Base-by-base conservation (phyloP, 2,888 invertebrate genomes). In the Candidula unifasciata region DNA sequence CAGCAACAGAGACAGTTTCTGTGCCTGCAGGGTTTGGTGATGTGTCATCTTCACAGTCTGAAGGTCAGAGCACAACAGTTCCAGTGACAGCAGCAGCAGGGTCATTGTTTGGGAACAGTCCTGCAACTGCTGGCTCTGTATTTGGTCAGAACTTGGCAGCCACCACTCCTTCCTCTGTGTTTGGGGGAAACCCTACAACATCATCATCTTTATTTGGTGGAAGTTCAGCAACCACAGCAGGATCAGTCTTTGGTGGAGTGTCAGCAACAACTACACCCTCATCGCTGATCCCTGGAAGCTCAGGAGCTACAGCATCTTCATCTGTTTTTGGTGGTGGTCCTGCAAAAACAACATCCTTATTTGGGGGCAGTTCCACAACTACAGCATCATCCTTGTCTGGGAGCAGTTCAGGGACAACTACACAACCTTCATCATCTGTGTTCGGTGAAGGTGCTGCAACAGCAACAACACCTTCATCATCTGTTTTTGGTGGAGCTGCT, bases 381-480 rank as follows among this genome's bases (percentile, higher is more conserved):
- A 82, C 71, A 27, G 60, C 80, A 64, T 57, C 54, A 66, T 27
- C 52, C 30, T n/a, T 82, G 18, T 82, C 80, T 84, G 86, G 85
- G 18, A 68, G 80, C 60, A 79, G 85, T 74, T 30, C 86, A 35
- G 52, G 85, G 37, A 54, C 85, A 68, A 78, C 81, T 33, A 24
- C 84, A 33, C 24, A 80, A 24, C 66, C 82, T n/a, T n/a, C n/a
- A n/a, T n/a, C n/a, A 68, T 78, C 82, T 60, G 44, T 83, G 2
- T 87, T 87, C 86, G 87, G 86, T 27, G 73, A 84, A 44, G 57
- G n/a, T n/a, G 52, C 83, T 44, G 60, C 73, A 30, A 81, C 71
- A 54, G 10, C 76, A 10, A 30, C 66, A 87, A 6, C 86, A 86
- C 52, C 74, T 83, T 30, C 86, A 57, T 27, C 88, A 30, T 27